phyloP scores from a whole-genome alignment of 2,797 vertebrate genomes.

The Xiphophorus birchmanni region DNA sequence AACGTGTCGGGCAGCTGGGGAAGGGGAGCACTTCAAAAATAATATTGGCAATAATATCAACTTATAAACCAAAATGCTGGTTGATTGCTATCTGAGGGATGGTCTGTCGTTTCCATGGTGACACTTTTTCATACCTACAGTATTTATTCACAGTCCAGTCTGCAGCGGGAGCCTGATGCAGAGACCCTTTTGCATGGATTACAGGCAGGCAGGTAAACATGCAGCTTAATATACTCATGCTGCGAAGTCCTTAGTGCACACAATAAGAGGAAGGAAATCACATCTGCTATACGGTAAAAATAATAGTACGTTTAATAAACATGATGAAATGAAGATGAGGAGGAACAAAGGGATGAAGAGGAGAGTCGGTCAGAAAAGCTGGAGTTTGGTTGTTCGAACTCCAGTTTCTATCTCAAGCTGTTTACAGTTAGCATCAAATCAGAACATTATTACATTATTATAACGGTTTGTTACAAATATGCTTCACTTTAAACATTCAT shows the following conservation, averaged over 20 bases:
- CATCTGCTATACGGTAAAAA: neutral
- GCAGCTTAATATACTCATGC: neutral
- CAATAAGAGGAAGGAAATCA: neutral
- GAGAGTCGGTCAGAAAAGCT: too few species aligned
- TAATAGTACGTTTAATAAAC: constrained; percentile 29
- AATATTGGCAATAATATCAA: constrained; percentile 12
- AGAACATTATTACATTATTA: too few species aligned
- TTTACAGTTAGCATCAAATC: too few species aligned
- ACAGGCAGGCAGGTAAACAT: constrained; percentile 5
- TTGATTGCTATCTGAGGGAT: constrained; percentile 26
- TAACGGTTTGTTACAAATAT: too few species aligned
- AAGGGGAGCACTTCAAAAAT: constrained; percentile 10
- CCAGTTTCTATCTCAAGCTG: too few species aligned
- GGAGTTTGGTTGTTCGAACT: too few species aligned
- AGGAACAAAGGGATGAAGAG: too few species aligned
- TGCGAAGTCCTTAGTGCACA: constrained; percentile 8
- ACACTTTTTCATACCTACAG: constrained; percentile 28
- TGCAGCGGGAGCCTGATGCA: constrained; percentile 10
- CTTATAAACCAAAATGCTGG: constrained; percentile 2
- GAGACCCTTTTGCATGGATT: constrained; percentile 12
- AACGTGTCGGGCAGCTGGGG: neutral
- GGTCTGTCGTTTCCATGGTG: constrained; percentile 48
- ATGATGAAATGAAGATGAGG: neutral
- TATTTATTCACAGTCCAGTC: constrained; percentile 31
- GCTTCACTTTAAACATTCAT: too few species aligned